These are phyloP conservation scores for Hemiscyllium ocellatum DNA, from an alignment of 2,113 vertebrate species.

Conservation along the genomic window DNA sequence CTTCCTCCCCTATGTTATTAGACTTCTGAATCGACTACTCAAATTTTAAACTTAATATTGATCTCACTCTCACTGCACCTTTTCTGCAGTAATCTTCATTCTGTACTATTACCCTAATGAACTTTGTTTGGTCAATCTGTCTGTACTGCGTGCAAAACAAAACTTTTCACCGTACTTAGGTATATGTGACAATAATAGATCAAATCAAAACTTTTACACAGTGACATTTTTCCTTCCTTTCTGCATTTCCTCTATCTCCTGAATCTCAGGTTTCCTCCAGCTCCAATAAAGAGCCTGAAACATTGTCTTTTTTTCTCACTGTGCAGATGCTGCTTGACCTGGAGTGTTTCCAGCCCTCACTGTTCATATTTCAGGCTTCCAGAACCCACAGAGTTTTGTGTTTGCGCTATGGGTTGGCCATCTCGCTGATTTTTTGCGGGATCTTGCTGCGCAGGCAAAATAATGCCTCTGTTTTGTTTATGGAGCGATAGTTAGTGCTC, in stretches of 20 bases:
- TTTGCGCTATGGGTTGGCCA: neutral
- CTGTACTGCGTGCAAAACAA: no score
- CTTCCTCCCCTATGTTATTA: no score
- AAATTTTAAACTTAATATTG: no score
- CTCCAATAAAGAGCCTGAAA: neutral
- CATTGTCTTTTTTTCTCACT: neutral
- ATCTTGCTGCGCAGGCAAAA: neutral
- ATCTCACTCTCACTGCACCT: no score
- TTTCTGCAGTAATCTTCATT: no score
- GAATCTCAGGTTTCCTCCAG: neutral
- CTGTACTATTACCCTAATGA: no score
- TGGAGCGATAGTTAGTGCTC: neutral
- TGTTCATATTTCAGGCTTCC: neutral
- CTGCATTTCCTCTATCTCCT: neutral
- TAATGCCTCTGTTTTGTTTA: neutral
- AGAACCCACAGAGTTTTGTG: neutral
- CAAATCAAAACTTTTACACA: no score
- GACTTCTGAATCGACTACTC: no score
- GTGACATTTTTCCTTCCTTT: neutral
- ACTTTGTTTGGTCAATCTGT: no score
- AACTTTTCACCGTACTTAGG: no score
- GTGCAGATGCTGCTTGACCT: neutral
- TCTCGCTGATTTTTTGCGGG: neutral
- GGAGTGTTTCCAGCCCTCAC: neutral
- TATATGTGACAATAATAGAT: no score